phyloP scores from a whole-genome alignment of 2,113 vertebrate genomes.

The Prolemur simus region DNA sequence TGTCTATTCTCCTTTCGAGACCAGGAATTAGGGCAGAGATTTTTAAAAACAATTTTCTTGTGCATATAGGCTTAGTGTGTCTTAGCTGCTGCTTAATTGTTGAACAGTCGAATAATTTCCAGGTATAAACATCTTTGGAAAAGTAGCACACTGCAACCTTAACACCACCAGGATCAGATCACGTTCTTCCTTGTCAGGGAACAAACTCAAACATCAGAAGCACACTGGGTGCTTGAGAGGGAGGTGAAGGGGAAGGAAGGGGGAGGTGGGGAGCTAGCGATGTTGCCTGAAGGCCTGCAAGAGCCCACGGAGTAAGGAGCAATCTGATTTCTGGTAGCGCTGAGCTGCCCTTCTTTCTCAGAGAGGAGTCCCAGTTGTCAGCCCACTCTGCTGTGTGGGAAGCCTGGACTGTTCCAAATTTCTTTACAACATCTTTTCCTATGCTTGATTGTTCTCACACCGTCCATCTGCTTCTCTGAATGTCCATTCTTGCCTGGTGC shows the following conservation, averaged over 20 bases:
- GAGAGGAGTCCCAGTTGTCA: not conserved
- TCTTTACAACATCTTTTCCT: not conserved
- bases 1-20: not conserved
- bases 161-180: not conserved
- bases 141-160: not conserved
- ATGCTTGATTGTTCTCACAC: not conserved
- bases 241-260: not conserved
- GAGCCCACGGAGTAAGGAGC: not conserved
- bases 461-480: not conserved
- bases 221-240: not conserved
- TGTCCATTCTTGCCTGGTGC: not conserved
- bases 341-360: not conserved
- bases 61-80: not conserved
- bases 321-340: not conserved
- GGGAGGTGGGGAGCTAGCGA: not conserved
- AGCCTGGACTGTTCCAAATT: not conserved
- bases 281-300: not conserved
- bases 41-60: not conserved
- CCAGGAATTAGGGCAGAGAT: not conserved
- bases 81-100: not conserved
- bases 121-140: conserved; percentile 1
- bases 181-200: conserved; percentile 7
- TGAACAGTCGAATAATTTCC: not conserved
- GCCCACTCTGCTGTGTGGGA: not conserved
- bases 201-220: not conserved